phyloP scores from a whole-genome alignment of 2,888 invertebrate species.

The Heteromyza rotundicornis region DNA sequence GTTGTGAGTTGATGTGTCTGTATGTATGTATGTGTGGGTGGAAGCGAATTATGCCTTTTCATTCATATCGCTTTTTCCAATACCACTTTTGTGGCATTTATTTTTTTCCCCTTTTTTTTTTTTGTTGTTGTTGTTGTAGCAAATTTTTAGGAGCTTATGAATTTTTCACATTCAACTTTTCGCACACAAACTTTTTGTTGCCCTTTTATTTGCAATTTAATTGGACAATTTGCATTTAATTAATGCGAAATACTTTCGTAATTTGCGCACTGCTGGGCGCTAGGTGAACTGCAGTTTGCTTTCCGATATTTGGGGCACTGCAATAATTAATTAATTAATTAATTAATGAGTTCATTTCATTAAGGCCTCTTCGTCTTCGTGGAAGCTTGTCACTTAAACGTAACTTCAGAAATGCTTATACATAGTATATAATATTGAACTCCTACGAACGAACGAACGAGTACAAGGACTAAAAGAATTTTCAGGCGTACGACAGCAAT shows the following conservation, averaged over 20 bases:
- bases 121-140: conserved; percentile 26
- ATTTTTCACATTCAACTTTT: conserved; percentile 13
- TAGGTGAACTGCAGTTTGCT: too few species aligned
- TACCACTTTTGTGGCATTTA: conserved; percentile 5
- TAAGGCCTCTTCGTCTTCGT: conserved; percentile 3
- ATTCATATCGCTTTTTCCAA: conserved; percentile 47
- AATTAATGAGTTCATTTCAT: conserved; percentile 1
- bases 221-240: not conserved
- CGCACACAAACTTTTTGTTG: conserved; percentile 7
- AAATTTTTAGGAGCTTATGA: conserved; percentile 32
- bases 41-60: conserved; percentile 46
- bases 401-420: conserved; percentile 14
- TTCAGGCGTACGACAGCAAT: conserved; percentile 13
- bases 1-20: conserved; percentile 17
- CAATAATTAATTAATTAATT: conserved; percentile 10
- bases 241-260: not conserved
- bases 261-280: not conserved
- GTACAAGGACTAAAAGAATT: conserved; percentile 38
- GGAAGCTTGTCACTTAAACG: conserved; percentile 17
- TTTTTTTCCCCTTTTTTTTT: conserved; percentile 10
- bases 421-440: conserved; percentile 42
- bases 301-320: not conserved
- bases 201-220: conserved; percentile 7
- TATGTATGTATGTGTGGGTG: conserved; percentile 26
- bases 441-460: conserved; percentile 42